Evolutionary conservation across 2,888 invertebrate species (phyloP), one percentile per base, ranked within the genome.

Genomic region (Hypomecis punctinalis): DNA sequence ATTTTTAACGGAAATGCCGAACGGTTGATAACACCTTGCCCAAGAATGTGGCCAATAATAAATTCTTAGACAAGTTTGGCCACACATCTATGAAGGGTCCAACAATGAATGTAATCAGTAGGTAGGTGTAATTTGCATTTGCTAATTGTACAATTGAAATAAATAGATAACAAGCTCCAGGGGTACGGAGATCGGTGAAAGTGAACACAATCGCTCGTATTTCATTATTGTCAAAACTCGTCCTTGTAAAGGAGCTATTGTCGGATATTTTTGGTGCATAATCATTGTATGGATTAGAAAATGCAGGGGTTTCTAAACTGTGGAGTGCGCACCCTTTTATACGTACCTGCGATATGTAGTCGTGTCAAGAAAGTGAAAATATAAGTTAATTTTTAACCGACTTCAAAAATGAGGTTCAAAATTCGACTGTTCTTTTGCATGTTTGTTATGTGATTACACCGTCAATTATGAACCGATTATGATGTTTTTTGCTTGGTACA

Each of bases 211-310:
- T 85, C 78, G 80, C 79, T 77, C 75, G 73, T 74, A 85, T 82
- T 84, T 79, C 74, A 83, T 89, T 90, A 88, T 89, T 82, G 79
- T 67, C 71, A 78, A 86, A 90, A 90, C 89, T 85, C 81, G 90
- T 89, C 80, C 85, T 84, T 83, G 84, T 81, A 78, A 80, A 75
- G 70, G 71, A 68, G 62, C 78, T 76, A 83, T 89, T 87, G 85
- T 85, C 69, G 69, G 71, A 76, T 74, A 81, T 83, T 82, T 82
- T 88, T 82, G 79, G 76, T 86, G 87, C 85, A 89, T 88, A 88
- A 89, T 89, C 85, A 84, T 84, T 40, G 82, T 80, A 78, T 85
- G 86, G 84, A 86, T 87, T 86, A 88, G 83, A 84, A 77, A 71
- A 72, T 79, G 73, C 60, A 54, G 42, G 13, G 13, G 8, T 59